These are phyloP conservation scores for Telenomus remus DNA, from an alignment of 1,140 invertebrate species.

Conservation along the genomic window DNA sequence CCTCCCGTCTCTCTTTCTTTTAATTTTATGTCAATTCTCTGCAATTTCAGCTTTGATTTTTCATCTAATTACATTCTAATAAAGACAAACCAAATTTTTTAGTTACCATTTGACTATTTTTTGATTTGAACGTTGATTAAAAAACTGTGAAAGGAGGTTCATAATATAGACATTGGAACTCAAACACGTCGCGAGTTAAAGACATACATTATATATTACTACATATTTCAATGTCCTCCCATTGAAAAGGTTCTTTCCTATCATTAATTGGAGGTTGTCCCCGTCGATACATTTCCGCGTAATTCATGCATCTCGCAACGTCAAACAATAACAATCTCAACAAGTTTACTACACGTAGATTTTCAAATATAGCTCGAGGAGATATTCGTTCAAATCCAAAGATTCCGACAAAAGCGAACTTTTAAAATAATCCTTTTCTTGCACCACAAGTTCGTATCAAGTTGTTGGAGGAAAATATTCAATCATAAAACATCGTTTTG, in stretches of 20 bases:
- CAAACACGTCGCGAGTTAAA: constrained; percentile 26
- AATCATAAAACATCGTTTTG: not conserved
- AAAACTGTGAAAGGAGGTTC: constrained; percentile 6
- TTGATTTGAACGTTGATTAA: too few relatives aligned
- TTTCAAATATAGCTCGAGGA: too few relatives aligned
- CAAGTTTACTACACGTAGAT: constrained; percentile 19
- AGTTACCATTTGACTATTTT: too few relatives aligned
- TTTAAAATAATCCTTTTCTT: too few relatives aligned
- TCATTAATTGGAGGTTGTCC: constrained; percentile 42
- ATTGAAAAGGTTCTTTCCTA: constrained; percentile 25
- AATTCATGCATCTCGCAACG: constrained; percentile 35
- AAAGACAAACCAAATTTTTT: too few relatives aligned
- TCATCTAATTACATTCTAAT: too few relatives aligned
- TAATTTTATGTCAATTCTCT: too few relatives aligned
- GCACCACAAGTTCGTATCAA: too few relatives aligned
- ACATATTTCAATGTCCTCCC: constrained; percentile 29
- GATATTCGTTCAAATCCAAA: too few relatives aligned
- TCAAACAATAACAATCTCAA: constrained; percentile 20
- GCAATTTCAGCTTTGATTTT: too few relatives aligned
- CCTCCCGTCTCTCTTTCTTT: too few relatives aligned
- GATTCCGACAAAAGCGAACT: too few relatives aligned
- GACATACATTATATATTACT: constrained; percentile 29
- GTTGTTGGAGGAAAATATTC: not conserved
- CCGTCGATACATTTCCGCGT: constrained; percentile 22
- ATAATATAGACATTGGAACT: not conserved